phyloP scores from a whole-genome alignment of 2,888 invertebrate species.

The Drosophila cracens region DNA sequence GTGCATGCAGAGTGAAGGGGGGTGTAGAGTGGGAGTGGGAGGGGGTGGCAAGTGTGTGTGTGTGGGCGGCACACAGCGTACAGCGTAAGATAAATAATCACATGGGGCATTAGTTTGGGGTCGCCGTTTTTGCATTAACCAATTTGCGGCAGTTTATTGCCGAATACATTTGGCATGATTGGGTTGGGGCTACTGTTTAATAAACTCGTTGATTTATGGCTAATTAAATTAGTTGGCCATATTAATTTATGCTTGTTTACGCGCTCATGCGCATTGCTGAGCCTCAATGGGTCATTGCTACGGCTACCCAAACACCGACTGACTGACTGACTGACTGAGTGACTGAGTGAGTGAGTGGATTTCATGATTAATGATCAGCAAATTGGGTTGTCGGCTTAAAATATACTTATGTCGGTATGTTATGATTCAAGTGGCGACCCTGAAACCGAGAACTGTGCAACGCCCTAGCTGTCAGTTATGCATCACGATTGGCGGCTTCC shows the following conservation, averaged over 20 bases:
- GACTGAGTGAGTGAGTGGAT: constrained; percentile 41
- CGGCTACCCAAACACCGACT: constrained; percentile 7
- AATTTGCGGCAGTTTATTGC: constrained; percentile 79
- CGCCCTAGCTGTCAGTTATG: constrained; percentile 53
- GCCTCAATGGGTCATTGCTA: constrained; percentile 74
- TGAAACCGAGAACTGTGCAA: constrained; percentile 35
- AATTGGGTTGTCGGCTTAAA: constrained; percentile 45
- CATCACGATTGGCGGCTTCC: constrained; percentile 69
- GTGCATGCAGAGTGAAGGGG: constrained; percentile 37
- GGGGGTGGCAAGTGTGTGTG: constrained; percentile 10
- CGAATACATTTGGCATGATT: constrained; percentile 71
- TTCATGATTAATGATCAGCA: constrained; percentile 69
- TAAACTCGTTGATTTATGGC: constrained; percentile 80
- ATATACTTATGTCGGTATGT: constrained; percentile 3
- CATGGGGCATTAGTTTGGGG: constrained; percentile 69
- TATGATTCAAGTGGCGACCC: constrained; percentile 31
- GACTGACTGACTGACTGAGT: neutral
- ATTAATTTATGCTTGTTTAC: constrained; percentile 76
- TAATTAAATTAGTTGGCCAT: constrained; percentile 76
- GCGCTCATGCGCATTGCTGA: constrained; percentile 61
- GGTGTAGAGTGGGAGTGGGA: neutral
- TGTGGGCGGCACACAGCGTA: constrained; percentile 54
- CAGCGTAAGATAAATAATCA: constrained; percentile 62
- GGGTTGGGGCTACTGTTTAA: constrained; percentile 76
- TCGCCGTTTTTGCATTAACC: constrained; percentile 74